phyloP scores from a whole-genome alignment of 2,113 vertebrate species.

The Perca flavescens region DNA sequence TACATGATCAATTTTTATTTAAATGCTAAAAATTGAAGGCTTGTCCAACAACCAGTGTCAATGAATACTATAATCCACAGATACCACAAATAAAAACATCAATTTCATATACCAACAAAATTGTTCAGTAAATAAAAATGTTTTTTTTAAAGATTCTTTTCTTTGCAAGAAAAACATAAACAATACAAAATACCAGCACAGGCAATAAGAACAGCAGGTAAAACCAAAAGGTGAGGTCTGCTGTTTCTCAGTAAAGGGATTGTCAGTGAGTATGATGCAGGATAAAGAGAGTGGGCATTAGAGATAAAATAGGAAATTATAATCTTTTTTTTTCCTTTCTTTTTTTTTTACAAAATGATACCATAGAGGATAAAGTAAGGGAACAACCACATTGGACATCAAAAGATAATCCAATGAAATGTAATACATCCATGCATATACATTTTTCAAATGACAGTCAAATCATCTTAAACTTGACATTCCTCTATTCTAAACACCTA shows the following conservation, averaged over 20 bases:
- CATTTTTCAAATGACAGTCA: conserved; percentile 18
- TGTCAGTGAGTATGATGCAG: conserved; percentile 19
- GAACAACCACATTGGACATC: conserved; percentile 34
- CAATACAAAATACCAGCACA: conserved; percentile 75
- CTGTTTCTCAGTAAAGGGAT: conserved; percentile 21
- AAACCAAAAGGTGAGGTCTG: conserved; percentile 40
- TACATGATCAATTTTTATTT: conserved; percentile 63
- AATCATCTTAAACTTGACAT: conserved; percentile 29
- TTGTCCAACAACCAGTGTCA: conserved; percentile 74
- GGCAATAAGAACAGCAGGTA: conserved; percentile 30
- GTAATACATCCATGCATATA: conserved; percentile 33
- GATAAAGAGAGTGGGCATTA: conserved; percentile 24
- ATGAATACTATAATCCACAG: conserved; percentile 68
- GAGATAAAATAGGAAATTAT: conserved; percentile 23
- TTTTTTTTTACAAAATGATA: conserved; percentile 48
- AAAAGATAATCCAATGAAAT: conserved; percentile 49
- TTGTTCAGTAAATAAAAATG: conserved; percentile 67
- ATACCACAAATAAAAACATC: conserved; percentile 68
- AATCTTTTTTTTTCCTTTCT: neutral
- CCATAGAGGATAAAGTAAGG: conserved; percentile 31
- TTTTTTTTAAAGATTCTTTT: conserved; percentile 11
- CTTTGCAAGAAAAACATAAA: conserved; percentile 57
- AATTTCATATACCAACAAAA: conserved; percentile 44
- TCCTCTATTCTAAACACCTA: conserved; percentile 24
- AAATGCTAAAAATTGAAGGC: conserved; percentile 65